These are phyloP conservation scores for Leucopsar rothschildi DNA, from an alignment of 2,113 vertebrate species.

Conservation along the genomic window DNA sequence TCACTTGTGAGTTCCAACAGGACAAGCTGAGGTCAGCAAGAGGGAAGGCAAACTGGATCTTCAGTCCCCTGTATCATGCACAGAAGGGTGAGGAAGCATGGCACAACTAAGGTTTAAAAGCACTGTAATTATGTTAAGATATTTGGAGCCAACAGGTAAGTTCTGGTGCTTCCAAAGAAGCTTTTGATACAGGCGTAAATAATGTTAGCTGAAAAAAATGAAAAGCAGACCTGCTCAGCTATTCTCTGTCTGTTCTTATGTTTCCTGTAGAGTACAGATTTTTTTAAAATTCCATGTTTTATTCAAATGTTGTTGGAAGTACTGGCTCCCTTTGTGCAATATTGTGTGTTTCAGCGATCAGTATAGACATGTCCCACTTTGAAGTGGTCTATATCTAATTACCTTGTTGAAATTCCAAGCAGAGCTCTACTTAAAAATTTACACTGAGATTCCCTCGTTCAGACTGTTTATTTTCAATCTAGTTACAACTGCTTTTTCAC, in stretches of 20 bases:
- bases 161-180: neutral
- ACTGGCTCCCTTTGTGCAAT: neutral
- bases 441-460: constrained; percentile 29
- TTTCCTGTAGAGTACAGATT: constrained; percentile 3
- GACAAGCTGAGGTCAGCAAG: neutral
- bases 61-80: neutral
- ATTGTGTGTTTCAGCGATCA: neutral
- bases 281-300: neutral
- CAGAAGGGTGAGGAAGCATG: neutral
- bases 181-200: neutral
- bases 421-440: constrained; percentile 46
- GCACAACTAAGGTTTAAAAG: neutral
- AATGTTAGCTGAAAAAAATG: neutral
- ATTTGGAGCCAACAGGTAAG: neutral
- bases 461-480: constrained; percentile 23
- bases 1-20: neutral
- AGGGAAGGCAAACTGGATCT: neutral
- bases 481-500: constrained; percentile 30
- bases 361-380: constrained; percentile 36
- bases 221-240: neutral
- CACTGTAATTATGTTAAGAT: neutral
- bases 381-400: constrained; percentile 48
- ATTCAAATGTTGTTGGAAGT: constrained; percentile 5
- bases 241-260: neutral
- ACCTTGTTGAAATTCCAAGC: constrained; percentile 50